Conservation (phyloP, 1,140 invertebrate species). For the Diorhabda elongata region DNA sequence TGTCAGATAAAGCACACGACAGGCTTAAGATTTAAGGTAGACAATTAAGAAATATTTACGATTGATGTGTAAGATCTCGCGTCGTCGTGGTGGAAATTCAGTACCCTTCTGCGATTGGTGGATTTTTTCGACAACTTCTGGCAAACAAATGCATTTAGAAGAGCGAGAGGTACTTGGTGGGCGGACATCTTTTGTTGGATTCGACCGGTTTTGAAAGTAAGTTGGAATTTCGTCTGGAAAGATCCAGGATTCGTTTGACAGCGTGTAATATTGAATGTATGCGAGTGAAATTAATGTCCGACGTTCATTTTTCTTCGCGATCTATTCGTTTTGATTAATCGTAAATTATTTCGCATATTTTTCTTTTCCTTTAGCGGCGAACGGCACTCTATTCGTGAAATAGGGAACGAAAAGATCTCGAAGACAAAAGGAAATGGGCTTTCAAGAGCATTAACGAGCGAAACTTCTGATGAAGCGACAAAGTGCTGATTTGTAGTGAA, state of each 20-base stretch:
- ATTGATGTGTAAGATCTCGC: no score
- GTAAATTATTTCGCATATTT: constrained; percentile 16
- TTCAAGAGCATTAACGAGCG: constrained; percentile 16
- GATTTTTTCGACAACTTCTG: no score
- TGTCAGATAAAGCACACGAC: no score
- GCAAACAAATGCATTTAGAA: no score
- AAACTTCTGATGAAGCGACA: constrained; percentile 23
- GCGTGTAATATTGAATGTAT: no score
- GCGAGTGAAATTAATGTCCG: not conserved
- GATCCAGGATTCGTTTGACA: not conserved
- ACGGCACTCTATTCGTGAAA: constrained; percentile 10
- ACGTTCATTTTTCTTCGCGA: constrained; percentile 1
- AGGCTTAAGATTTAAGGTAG: no score
- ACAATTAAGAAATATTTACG: no score
- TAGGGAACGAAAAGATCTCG: not conserved
- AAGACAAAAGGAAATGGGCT: constrained; percentile 14
- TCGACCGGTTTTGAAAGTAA: not conserved
- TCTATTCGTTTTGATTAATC: not conserved
- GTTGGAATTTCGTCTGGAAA: not conserved
- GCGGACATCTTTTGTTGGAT: no score
- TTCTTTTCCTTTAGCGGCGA: constrained; percentile 1
- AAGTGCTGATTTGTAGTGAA: constrained; percentile 38
- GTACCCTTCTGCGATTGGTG: no score
- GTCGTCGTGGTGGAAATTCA: no score
- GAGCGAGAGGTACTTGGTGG: no score